Percentiles rank a stretch among this genome's conserved stretches.
Evolutionary conservation across 1,140 invertebrate species (phyloP).

Genomic region (Ericerus pela): DNA sequence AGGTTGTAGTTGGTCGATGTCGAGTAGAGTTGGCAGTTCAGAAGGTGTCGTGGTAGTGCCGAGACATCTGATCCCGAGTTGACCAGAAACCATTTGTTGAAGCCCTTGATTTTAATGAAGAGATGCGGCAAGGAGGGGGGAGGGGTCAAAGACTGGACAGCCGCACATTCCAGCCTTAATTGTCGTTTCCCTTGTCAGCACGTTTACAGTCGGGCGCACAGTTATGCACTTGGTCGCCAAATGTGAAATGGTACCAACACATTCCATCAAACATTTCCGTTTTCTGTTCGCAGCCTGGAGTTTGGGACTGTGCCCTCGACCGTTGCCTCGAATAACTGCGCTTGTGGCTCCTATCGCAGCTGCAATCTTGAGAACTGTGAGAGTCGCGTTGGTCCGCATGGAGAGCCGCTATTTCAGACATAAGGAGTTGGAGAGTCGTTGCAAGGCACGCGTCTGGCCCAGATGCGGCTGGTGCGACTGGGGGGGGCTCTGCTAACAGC

Average conservation of each 20-base stretch:
- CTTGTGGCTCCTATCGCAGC: not conserved
- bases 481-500: not conserved
- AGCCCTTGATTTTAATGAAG: not conserved
- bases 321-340: not conserved
- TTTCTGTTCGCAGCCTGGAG: not conserved
- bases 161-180: not conserved
- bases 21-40: not conserved
- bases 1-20: not conserved
- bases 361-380: not conserved
- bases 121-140: not conserved
- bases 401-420: not conserved
- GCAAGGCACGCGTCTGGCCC: not conserved
- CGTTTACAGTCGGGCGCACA: not conserved
- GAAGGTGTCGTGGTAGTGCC: not conserved
- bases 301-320: not conserved
- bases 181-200: not conserved
- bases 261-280: not conserved
- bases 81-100: not conserved
- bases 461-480: not conserved
- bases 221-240: not conserved
- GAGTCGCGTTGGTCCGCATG: not conserved
- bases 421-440: not conserved
- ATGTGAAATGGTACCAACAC: not conserved
- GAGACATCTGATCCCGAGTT: not conserved
- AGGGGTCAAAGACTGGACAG: not conserved